Conservation (phyloP, 1,140 invertebrate genomes). For the Aphelinus certus region DNA sequence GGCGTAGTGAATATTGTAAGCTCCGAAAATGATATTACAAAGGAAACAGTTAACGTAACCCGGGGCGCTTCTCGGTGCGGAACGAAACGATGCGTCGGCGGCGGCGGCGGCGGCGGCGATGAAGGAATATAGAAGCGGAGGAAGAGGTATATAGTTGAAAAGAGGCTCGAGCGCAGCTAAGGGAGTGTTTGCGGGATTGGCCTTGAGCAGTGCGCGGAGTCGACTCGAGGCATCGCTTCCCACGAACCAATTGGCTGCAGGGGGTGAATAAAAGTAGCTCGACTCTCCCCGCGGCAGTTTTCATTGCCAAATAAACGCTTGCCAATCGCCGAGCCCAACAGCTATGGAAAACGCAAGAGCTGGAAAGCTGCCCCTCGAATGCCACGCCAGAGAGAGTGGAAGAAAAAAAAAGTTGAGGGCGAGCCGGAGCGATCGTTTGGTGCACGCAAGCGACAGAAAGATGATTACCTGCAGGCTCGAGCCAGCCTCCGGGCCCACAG, state of each 20-base stretch:
- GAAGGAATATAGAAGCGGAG: background rate
- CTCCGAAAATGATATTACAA: too few relatives aligned
- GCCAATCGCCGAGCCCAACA: constrained; percentile 44
- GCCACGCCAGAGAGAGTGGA: background rate
- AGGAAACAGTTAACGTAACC: too few relatives aligned
- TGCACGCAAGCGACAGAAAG: constrained; percentile 59
- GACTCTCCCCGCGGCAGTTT: constrained; percentile 2
- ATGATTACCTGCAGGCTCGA: constrained; percentile 53
- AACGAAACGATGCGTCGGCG: too few relatives aligned
- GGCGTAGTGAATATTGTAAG: too few relatives aligned
- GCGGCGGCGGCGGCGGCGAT: background rate
- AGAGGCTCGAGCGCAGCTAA: constrained; percentile 5
- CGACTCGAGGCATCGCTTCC: constrained; percentile 47
- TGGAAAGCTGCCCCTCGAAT: too few relatives aligned
- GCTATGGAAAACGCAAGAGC: background rate
- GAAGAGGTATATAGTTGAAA: background rate
- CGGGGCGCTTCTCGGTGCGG: background rate
- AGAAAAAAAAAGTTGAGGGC: constrained; percentile 25
- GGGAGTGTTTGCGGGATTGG: constrained; percentile 21
- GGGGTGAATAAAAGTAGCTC: constrained; percentile 49
- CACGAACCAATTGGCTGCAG: constrained; percentile 51
- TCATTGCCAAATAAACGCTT: constrained; percentile 62
- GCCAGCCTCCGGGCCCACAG: constrained; percentile 42
- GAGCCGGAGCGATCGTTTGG: constrained; percentile 49
- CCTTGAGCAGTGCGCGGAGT: background rate